Evolutionary conservation across 2,888 invertebrate genomes (phyloP).

Genomic region (Schizaphis graminum): DNA sequence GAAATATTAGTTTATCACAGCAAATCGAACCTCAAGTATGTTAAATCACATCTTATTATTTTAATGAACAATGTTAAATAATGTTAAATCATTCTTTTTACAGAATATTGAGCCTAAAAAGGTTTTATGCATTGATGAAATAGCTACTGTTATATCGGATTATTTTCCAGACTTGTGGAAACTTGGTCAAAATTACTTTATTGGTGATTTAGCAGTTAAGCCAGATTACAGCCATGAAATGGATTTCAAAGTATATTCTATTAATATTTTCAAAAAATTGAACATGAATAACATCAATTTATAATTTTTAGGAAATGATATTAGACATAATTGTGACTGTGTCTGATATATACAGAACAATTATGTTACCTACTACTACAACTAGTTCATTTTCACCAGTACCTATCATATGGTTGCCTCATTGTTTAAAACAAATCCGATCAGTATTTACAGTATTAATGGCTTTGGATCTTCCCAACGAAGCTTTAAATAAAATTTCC

Average conservation of each 20-base stretch:
- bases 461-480: conserved; percentile 87
- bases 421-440: conserved; percentile 84
- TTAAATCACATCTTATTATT: not conserved
- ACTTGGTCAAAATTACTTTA: conserved; percentile 94
- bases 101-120: conserved; percentile 76
- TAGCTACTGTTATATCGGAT: conserved; percentile 81
- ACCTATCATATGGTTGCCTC: conserved; percentile 78
- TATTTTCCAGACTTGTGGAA: conserved; percentile 95
- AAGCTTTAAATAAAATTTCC: conserved; percentile 88
- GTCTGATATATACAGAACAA: conserved; percentile 60
- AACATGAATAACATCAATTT: not conserved
- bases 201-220: conserved; percentile 85
- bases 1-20: conserved; percentile 67
- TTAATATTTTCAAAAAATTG: not conserved
- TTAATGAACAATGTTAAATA: not conserved
- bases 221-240: conserved; percentile 80
- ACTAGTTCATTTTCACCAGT: conserved; percentile 66
- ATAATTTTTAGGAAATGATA: conserved; percentile 57
- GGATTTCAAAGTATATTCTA: conserved; percentile 79
- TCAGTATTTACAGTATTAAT: conserved; percentile 86
- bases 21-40: conserved; percentile 66
- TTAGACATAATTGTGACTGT: conserved; percentile 62
- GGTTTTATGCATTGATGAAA: conserved; percentile 84
- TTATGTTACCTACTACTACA: conserved; percentile 51
- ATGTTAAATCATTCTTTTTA: conserved; percentile 58